A percentile compares a stretch with the other conserved stretches of the same genome.
phyloP scores from a whole-genome alignment of 2,797 vertebrate species.

The Eurystomus glaucurus region DNA sequence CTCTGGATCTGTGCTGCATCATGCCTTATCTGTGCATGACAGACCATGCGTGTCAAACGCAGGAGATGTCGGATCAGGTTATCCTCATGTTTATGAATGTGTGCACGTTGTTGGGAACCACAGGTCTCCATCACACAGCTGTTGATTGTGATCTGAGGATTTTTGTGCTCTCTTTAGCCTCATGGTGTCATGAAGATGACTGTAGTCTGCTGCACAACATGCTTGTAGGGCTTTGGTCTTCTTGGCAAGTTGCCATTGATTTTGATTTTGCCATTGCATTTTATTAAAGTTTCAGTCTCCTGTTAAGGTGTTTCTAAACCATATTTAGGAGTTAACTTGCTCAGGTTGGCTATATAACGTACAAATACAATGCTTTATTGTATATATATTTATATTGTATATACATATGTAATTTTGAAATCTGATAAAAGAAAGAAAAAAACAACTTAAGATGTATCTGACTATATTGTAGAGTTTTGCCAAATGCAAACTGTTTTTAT shows the following conservation, averaged over 20 bases:
- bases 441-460: not conserved
- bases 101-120: fast-evolving
- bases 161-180: not conserved
- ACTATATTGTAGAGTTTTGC: not conserved
- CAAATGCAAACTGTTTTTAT: not conserved
- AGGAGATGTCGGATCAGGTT: not conserved
- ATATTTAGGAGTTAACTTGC: not conserved
- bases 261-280: not conserved
- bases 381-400: too few species aligned
- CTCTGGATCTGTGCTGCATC: not conserved
- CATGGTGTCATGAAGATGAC: fast-evolving
- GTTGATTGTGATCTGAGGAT: fast-evolving
- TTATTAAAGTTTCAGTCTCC: not conserved
- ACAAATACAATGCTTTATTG: not conserved
- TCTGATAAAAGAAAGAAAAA: not conserved
- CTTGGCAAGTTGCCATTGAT: not conserved
- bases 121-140: fast-evolving
- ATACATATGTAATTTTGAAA: too few species aligned
- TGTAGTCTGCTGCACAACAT: not conserved
- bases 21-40: not conserved
- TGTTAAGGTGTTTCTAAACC: not conserved
- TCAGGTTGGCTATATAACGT: not conserved
- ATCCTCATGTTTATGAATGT: not conserved
- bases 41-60: fast-evolving
- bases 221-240: not conserved